Evolutionary conservation across 2,797 vertebrate genomes (phyloP).

Genomic region (Atherinosoma microstoma): DNA sequence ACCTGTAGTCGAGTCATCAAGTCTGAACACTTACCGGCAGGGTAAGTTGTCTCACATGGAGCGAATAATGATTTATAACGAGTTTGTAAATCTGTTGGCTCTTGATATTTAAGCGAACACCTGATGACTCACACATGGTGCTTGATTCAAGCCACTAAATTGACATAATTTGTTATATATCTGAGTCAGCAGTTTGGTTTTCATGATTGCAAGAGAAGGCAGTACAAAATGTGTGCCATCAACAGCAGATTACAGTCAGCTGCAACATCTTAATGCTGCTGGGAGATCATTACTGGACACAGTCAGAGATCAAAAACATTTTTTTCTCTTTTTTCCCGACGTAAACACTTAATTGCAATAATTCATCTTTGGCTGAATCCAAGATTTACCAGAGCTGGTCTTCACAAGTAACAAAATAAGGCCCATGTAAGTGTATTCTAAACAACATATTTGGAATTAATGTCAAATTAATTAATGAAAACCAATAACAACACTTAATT

Average conservation of each 20-base stretch:
- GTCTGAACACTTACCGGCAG: slow-evolving; percentile 10
- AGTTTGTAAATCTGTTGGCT: slow-evolving; percentile 50
- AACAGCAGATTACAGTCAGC: slow-evolving; percentile 8
- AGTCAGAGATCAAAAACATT: slow-evolving; percentile 6
- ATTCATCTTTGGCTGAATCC: too few species aligned
- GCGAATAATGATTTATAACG: slow-evolving; percentile 24
- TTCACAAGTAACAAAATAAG: too few species aligned
- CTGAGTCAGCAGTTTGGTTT: slow-evolving; percentile 51
- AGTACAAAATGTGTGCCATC: slow-evolving; percentile 5
- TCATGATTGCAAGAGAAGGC: slow-evolving; percentile 22
- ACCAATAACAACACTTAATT: too few species aligned
- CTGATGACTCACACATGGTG: slow-evolving; percentile 43
- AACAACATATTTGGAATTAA: too few species aligned
- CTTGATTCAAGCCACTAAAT: slow-evolving; percentile 46
- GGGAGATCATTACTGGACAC: slow-evolving; percentile 18
- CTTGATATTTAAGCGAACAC: slow-evolving; percentile 48
- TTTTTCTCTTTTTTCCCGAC: neutral
- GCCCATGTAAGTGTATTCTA: too few species aligned
- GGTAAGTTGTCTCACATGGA: slow-evolving; percentile 29
- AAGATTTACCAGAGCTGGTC: too few species aligned
- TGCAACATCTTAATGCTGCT: slow-evolving; percentile 1
- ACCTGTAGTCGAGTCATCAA: slow-evolving; percentile 2
- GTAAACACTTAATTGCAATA: neutral
- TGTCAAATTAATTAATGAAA: too few species aligned
- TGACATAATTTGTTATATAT: slow-evolving; percentile 54